Conservation (phyloP, 2,797 vertebrate genomes). For the Lutjanus argentimaculatus region DNA sequence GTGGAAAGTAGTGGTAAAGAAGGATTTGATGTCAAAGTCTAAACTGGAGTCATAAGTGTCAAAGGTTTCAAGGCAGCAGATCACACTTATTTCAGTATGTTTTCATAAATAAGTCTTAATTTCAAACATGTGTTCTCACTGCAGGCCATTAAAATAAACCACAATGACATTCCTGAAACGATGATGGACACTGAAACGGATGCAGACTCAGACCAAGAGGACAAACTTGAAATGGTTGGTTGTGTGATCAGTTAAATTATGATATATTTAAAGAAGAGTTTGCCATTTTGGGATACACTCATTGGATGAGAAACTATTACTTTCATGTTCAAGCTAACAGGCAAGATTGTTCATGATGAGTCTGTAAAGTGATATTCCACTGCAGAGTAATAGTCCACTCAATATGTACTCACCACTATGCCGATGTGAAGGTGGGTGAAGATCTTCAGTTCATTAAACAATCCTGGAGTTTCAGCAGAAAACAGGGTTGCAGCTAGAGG, state of each 20-base stretch:
- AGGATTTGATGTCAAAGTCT: not conserved
- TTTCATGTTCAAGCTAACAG: no score
- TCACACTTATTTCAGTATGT: not conserved
- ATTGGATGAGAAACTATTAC: no score
- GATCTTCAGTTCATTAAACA: no score
- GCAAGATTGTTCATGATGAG: not conserved
- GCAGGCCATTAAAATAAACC: not conserved
- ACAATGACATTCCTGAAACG: not conserved
- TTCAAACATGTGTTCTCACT: not conserved
- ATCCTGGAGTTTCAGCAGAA: no score
- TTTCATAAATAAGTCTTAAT: not conserved
- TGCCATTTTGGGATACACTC: not conserved
- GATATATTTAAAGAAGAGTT: not conserved
- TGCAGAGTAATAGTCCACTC: no score
- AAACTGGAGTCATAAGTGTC: no score
- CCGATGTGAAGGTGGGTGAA: no score
- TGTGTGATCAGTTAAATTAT: not conserved
- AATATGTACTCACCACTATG: no score
- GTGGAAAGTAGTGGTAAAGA: no score
- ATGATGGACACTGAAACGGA: conserved; percentile 13
- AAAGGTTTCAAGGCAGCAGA: not conserved
- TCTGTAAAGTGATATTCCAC: no score
- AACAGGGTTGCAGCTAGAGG: no score
- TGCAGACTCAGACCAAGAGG: not conserved
- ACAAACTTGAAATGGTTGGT: not conserved